Percentiles rank a stretch among this genome's conserved stretches.
These are phyloP conservation scores for Acleris cristana DNA, from an alignment of 2,888 invertebrate species.

Conservation along the genomic window DNA sequence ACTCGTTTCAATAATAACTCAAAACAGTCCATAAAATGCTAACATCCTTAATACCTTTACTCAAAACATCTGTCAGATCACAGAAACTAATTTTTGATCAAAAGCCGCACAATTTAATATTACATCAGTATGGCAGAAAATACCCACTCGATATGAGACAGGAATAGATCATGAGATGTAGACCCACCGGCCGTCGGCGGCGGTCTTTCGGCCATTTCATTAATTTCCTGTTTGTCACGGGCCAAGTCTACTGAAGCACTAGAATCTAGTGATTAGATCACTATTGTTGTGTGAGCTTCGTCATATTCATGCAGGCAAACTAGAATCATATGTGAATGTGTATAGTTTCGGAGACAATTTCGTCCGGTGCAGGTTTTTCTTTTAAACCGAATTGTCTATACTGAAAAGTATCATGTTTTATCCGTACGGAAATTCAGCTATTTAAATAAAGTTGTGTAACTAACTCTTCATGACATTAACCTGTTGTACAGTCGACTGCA, in stretches of 20 bases:
- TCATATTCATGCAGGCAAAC: too few species aligned
- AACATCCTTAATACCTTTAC: conserved; percentile 4
- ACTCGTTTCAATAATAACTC: neutral
- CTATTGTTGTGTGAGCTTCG: too few species aligned
- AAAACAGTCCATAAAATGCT: conserved; percentile 4
- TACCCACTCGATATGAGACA: conserved; percentile 45
- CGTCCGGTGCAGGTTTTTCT: too few species aligned
- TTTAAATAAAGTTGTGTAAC: too few species aligned
- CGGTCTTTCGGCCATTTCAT: conserved; percentile 48
- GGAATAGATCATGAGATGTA: conserved; percentile 47
- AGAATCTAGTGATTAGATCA: too few species aligned
- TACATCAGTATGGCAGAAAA: conserved; percentile 36
- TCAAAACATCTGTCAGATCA: conserved; percentile 37
- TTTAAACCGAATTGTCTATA: too few species aligned
- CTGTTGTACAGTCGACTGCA: too few species aligned
- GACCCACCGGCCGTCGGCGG: conserved; percentile 27
- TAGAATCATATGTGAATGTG: too few species aligned
- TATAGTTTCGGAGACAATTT: too few species aligned
- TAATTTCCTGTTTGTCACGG: conserved; percentile 33
- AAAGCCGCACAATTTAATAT: conserved; percentile 41
- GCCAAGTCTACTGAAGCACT: conserved; percentile 1
- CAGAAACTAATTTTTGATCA: conserved; percentile 40
- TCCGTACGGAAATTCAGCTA: too few species aligned
- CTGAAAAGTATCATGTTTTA: too few species aligned
- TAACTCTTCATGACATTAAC: too few species aligned